A percentile compares a stretch with the other conserved stretches of the same genome.
These are phyloP conservation scores for Eidolon dupreanum DNA, from an alignment of 2,797 vertebrate genomes.

Conservation along the genomic window DNA sequence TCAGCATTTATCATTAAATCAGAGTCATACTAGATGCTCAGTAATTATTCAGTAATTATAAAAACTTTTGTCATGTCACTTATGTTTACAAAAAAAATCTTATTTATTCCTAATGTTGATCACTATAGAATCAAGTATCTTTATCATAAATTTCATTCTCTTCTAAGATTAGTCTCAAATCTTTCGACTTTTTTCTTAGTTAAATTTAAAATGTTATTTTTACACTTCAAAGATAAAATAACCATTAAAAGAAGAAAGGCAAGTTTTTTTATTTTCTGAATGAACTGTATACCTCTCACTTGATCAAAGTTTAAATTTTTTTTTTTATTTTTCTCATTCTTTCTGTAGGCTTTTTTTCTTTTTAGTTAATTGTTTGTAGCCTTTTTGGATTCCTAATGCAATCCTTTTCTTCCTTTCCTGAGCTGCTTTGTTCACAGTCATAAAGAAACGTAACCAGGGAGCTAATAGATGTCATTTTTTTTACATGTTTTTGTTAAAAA, in stretches of 20 bases:
- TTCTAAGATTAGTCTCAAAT: neutral
- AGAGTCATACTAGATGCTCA: neutral
- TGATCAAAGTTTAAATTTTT: conserved; percentile 49
- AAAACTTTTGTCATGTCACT: neutral
- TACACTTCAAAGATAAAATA: conserved; percentile 44
- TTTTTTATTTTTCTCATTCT: conserved; percentile 46
- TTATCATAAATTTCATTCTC: neutral
- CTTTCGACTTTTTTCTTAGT: neutral
- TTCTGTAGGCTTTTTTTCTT: conserved; percentile 25
- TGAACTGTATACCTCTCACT: neutral
- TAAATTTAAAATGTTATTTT: conserved; percentile 41
- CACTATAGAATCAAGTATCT: neutral
- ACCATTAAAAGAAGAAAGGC: conserved; percentile 1
- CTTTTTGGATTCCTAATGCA: conserved; percentile 57
- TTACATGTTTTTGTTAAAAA: conserved; percentile 65
- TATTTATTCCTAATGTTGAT: neutral
- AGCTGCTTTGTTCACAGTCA: conserved; percentile 51
- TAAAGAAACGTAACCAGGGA: conserved; percentile 68
- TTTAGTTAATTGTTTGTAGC: conserved; percentile 57
- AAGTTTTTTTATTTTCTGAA: neutral
- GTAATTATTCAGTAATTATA: neutral
- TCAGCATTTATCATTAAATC: neutral
- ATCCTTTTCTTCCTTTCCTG: conserved; percentile 59
- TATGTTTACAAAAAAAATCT: neutral
- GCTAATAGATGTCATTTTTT: conserved; percentile 70